Evolutionary conservation across 1,140 invertebrate genomes (phyloP).

Genomic region (Heterodera schachtii): DNA sequence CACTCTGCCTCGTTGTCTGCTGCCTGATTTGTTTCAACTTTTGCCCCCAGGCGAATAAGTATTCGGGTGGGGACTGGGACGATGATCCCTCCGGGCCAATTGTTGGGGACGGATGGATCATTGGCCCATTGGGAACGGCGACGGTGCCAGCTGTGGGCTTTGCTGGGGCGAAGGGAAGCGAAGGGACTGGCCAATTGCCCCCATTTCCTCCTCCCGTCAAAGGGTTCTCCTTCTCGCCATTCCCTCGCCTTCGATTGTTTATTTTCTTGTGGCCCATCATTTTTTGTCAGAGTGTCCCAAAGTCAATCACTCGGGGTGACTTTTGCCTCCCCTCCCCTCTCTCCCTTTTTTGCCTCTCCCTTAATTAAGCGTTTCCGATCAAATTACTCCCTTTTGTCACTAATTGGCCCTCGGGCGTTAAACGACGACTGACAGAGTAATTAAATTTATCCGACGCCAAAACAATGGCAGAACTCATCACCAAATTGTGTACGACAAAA

Average conservation of each 20-base stretch:
- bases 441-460: no score
- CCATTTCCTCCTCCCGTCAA: neutral
- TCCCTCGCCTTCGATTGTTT: conserved; percentile 21
- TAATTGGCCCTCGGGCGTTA: neutral
- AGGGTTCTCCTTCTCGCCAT: no score
- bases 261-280: conserved; percentile 24
- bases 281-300: neutral
- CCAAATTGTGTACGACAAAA: conserved; percentile 37
- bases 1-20: no score
- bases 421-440: neutral
- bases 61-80: neutral
- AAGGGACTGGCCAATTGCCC: neutral
- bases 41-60: neutral
- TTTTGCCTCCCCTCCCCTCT: neutral
- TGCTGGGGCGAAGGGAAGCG: neutral
- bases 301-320: no score
- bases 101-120: neutral
- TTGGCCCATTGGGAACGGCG: neutral
- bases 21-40: neutral
- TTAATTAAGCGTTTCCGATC: neutral
- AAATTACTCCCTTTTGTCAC: neutral
- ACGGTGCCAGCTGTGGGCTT: neutral
- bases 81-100: neutral
- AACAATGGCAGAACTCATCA: conserved; percentile 28
- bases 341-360: neutral